These are phyloP conservation scores for Tryphoninae sp. DNA, from an alignment of 2,888 invertebrate species.

Conservation along the genomic window DNA sequence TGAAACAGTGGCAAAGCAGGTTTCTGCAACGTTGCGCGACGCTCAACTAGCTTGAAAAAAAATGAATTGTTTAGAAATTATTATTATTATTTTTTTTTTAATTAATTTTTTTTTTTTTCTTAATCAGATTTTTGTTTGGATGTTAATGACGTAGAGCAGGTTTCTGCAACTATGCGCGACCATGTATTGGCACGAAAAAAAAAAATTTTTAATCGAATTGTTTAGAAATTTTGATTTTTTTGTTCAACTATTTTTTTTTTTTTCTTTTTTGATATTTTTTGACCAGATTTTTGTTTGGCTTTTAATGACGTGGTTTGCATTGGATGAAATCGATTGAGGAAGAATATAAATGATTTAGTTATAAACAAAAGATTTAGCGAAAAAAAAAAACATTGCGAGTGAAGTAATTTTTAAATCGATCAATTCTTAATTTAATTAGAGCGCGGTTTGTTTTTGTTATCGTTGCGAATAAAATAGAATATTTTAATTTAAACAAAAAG, in stretches of 20 bases:
- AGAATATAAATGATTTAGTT: too few species aligned
- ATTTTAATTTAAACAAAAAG: neutral
- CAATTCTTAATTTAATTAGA: too few species aligned
- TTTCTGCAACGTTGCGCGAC: constrained; percentile 52
- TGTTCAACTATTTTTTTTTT: neutral
- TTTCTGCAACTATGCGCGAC: neutral
- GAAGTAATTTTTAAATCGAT: too few species aligned
- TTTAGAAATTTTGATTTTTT: neutral
- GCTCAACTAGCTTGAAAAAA: neutral
- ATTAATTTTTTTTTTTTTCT: neutral
- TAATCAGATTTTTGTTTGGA: neutral
- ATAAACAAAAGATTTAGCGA: too few species aligned
- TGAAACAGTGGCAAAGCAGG: constrained; percentile 61
- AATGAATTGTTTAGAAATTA: neutral
- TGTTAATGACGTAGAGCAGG: neutral
- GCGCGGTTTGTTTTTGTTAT: too few species aligned
- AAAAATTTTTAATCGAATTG: neutral
- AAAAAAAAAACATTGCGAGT: too few species aligned
- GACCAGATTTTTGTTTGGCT: too few species aligned
- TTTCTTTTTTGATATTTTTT: neutral
- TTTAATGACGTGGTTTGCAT: neutral
- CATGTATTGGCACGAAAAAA: neutral
- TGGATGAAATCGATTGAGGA: neutral
- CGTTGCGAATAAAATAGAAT: too few species aligned
- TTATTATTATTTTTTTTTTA: neutral